Evolutionary conservation across 2,888 invertebrate species (phyloP), one percentile per base, ranked within the genome.

Genomic region (Orchestes rusci): DNA sequence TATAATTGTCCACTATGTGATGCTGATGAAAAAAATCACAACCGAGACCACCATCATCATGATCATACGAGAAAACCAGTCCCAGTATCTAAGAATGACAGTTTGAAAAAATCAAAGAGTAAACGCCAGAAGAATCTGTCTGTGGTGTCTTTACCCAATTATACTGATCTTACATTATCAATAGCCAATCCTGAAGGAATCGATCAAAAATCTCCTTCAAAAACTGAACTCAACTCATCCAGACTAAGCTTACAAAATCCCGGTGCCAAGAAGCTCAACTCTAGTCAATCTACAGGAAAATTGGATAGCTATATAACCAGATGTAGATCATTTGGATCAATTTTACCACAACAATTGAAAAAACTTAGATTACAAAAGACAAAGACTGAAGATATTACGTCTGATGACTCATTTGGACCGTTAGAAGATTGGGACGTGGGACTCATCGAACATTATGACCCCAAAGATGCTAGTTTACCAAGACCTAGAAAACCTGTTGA

Each of bases 131-230:
- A 73, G 58, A 73, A 70, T 54, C 61, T 66, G 40, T 74, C 74
- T 35, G 71, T 73, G 3, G 67, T 71, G 41, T 75, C 74, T 13
- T 58, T 75, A 43, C 75, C 75, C 12, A 73, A 73, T 60, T 73
- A 73, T 59, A 70, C 64, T 53, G 73, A 74, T 52, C 58, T 73
- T 34, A 67, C 67, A 56, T 55, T 68, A 17, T 64, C 63, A 10
- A 52, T 66, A 3, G 66, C 63, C 1, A 57, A 56, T 48, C 61
- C 60, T 8, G 60, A 60, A 4, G 60, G 59, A 27, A 55, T 56
- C 3, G 56, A 60, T 39, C n/a, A 10, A 1, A 44, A 35, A 41
- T 17, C 30, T 13, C 13, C 42, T 3, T 45, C 44, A 4, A 36
- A 27, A 35, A 28, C 8, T 12, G 45, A 42, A 7, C 17, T 48